These are phyloP conservation scores for Arctocebus calabarensis DNA, from an alignment of 2,797 vertebrate species.

Conservation along the genomic window DNA sequence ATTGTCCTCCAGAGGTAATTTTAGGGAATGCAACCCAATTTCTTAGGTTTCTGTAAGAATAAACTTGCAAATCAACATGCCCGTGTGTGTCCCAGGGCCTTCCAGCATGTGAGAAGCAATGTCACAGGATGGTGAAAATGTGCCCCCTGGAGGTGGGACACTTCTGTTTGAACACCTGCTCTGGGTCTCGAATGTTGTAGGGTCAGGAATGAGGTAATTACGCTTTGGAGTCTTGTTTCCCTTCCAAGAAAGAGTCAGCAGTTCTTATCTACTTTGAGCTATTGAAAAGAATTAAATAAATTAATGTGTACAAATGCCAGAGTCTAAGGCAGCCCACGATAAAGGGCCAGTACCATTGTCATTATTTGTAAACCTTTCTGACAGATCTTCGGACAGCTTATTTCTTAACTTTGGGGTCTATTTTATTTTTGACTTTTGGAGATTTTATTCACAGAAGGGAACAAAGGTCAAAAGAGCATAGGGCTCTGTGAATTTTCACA, in stretches of 20 bases:
- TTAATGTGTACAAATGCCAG: neutral
- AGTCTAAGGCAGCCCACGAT: neutral
- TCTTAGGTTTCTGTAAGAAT: neutral
- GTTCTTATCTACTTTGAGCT: neutral
- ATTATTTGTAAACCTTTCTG: neutral
- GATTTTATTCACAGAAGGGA: neutral
- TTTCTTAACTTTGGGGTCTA: neutral
- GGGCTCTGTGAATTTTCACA: neutral
- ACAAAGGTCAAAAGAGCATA: neutral
- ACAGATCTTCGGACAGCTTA: neutral
- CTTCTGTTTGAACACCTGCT: neutral
- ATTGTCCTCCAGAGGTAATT: slow-evolving; percentile 35
- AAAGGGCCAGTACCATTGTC: neutral
- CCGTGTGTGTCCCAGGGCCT: neutral
- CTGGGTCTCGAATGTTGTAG: neutral
- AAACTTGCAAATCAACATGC: neutral
- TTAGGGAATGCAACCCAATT: neutral
- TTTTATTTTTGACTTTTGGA: neutral
- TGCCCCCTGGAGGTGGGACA: neutral
- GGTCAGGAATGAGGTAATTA: neutral
- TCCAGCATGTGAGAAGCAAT: neutral
- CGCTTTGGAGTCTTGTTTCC: neutral
- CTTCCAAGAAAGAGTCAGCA: neutral
- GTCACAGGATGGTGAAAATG: neutral
- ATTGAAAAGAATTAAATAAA: slow-evolving; percentile 25